Evolutionary conservation across 1,140 invertebrate genomes (phyloP).

Genomic region (Tetranychus cinnabarinus): DNA sequence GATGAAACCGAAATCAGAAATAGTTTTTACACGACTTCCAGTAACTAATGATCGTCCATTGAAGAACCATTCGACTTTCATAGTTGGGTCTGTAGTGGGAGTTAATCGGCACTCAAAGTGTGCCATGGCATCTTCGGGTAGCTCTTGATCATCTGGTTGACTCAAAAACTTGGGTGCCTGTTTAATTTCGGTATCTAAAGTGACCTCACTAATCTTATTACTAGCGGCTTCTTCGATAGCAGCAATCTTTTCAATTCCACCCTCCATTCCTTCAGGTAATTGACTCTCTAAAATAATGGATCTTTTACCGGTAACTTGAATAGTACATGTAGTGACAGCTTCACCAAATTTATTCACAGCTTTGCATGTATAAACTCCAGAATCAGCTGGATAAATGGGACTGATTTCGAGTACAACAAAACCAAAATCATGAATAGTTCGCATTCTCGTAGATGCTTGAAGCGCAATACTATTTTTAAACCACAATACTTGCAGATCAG

Average conservation of each 20-base stretch:
- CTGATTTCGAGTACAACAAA: slow-evolving; percentile 51
- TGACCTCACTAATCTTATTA: slow-evolving; percentile 43
- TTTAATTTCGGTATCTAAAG: slow-evolving; percentile 39
- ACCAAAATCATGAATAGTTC: slow-evolving; percentile 39
- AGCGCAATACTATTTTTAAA: slow-evolving; percentile 72
- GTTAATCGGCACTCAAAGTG: slow-evolving; percentile 42
- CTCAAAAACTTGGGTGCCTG: slow-evolving; percentile 80
- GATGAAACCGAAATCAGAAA: slow-evolving; percentile 67
- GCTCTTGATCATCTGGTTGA: slow-evolving; percentile 39
- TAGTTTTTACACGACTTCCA: slow-evolving; percentile 64
- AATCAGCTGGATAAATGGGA: slow-evolving; percentile 28
- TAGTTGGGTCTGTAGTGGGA: slow-evolving; percentile 66
- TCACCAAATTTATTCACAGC: slow-evolving; percentile 22
- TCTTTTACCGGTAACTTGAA: slow-evolving; percentile 55
- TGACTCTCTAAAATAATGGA: slow-evolving; percentile 77
- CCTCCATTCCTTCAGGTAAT: slow-evolving; percentile 33
- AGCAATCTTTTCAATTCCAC: slow-evolving; percentile 74
- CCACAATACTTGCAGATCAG: slow-evolving; percentile 87
- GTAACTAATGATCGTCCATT: slow-evolving; percentile 25
- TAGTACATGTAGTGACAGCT: slow-evolving; percentile 34
- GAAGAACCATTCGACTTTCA: slow-evolving; percentile 64
- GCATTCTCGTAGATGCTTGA: slow-evolving; percentile 33
- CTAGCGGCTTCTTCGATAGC: slow-evolving; percentile 42
- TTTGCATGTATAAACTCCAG: slow-evolving; percentile 26
- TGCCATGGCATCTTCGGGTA: slow-evolving; percentile 55